These are phyloP conservation scores for Trachurus trachurus DNA, from an alignment of 2,797 vertebrate species.

Conservation along the genomic window DNA sequence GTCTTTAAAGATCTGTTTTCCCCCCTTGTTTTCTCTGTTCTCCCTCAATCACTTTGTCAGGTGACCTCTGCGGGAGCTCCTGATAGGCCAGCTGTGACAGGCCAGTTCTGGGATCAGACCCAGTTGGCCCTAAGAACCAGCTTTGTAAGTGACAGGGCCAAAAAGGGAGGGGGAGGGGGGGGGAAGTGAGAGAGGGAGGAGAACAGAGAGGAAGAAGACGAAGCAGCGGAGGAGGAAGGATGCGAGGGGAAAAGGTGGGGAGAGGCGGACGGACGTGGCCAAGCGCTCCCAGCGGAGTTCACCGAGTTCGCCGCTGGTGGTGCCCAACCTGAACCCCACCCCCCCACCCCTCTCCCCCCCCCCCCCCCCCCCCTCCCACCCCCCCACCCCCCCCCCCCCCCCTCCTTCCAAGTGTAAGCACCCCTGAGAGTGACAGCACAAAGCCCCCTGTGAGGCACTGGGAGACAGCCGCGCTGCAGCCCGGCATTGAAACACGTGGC, in stretches of 20 bases:
- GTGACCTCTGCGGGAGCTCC: constrained; percentile 65
- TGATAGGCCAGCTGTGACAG: constrained; percentile 76
- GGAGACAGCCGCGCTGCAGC: constrained; percentile 77
- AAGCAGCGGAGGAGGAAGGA: constrained; percentile 58
- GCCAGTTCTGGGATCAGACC: constrained; percentile 79
- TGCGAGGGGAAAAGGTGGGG: constrained; percentile 66
- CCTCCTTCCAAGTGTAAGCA: constrained; percentile 65
- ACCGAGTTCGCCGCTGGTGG: constrained; percentile 78
- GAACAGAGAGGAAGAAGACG: constrained; percentile 48
- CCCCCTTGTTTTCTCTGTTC: constrained; percentile 62
- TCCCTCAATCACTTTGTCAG: constrained; percentile 69
- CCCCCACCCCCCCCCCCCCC: constrained; percentile 14
- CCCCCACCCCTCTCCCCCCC: constrained; percentile 44
- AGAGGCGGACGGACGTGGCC: constrained; percentile 69
- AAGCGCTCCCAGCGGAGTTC: constrained; percentile 80
- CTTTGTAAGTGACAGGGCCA: constrained; percentile 70
- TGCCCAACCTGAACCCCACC: constrained; percentile 52
- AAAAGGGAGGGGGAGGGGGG: constrained; percentile 42
- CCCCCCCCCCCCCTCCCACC: constrained; percentile 9
- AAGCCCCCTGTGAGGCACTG: constrained; percentile 81
- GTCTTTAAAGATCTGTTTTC: constrained; percentile 56
- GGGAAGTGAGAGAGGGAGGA: constrained; percentile 24
- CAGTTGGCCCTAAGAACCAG: constrained; percentile 78
- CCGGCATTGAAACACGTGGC: constrained; percentile 80
- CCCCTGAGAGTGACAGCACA: constrained; percentile 86